phyloP scores from a whole-genome alignment of 2,113 vertebrate species.

The Prolemur simus region DNA sequence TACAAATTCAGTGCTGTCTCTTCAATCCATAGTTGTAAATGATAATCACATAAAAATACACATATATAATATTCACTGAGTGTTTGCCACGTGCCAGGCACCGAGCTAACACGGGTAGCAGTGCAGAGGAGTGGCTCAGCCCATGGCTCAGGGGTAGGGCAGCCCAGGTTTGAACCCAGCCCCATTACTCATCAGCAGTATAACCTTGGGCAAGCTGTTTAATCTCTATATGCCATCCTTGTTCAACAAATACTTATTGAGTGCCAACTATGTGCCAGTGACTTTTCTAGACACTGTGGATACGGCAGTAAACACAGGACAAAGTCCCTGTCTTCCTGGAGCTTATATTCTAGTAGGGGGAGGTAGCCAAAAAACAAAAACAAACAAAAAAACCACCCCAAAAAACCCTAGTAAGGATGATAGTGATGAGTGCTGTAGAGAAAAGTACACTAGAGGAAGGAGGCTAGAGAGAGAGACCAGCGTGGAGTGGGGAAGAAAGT shows the following conservation, averaged over 20 bases:
- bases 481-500: fast-evolving
- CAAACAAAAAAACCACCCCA: neutral
- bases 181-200: neutral
- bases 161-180: neutral
- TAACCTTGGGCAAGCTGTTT: neutral
- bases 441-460: neutral
- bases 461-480: neutral
- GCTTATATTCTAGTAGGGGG: neutral
- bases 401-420: neutral
- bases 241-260: neutral
- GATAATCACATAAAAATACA: neutral
- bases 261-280: neutral
- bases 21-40: neutral
- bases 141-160: neutral
- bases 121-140: neutral
- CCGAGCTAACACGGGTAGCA: neutral
- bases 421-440: neutral
- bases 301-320: neutral
- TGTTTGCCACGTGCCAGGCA: neutral
- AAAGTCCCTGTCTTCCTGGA: neutral
- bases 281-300: neutral
- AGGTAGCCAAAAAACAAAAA: too few relatives aligned
- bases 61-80: neutral
- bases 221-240: neutral
- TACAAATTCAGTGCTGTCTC: neutral